Evolutionary conservation across 2,113 vertebrate species (phyloP).

Genomic region (Baryphthengus martii): DNA sequence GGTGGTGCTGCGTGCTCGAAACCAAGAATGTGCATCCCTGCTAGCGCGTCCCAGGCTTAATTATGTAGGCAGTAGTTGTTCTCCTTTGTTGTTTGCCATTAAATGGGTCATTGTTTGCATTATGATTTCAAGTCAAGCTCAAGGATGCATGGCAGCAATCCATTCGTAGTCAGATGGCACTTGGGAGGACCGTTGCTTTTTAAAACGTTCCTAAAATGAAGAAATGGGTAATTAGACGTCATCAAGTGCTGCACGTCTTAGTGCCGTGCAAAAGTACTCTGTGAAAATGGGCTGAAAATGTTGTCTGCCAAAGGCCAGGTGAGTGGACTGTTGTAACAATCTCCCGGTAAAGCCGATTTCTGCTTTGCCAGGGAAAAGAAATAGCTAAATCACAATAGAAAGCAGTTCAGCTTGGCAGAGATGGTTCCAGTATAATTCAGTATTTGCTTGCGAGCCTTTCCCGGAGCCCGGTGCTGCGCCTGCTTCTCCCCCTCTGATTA

Average conservation of each 20-base stretch:
- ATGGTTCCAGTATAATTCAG: not conserved
- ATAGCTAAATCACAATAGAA: not conserved
- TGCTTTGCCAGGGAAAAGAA: not conserved
- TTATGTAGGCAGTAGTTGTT: not conserved
- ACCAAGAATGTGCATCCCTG: not conserved
- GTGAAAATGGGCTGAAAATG: not conserved
- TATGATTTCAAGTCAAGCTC: not conserved
- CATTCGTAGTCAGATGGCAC: not conserved
- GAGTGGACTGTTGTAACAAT: not conserved
- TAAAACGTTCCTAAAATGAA: not conserved
- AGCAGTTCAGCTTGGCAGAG: not conserved
- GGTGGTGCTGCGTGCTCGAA: not conserved
- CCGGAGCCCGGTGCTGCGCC: not conserved
- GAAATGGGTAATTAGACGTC: not conserved
- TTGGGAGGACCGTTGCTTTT: not conserved
- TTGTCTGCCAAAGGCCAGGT: not conserved
- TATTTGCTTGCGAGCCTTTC: not conserved
- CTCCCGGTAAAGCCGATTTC: not conserved
- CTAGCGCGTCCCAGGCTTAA: not conserved
- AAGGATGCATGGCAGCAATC: not conserved
- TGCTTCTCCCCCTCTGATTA: not conserved
- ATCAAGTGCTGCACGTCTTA: not conserved
- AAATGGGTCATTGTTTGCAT: conserved; percentile 29
- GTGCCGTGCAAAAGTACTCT: not conserved
- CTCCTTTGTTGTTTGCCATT: not conserved